Evolutionary conservation across 2,797 vertebrate genomes (phyloP), one percentile per base, ranked within the genome.

Genomic region (Ceryle rudis): DNA sequence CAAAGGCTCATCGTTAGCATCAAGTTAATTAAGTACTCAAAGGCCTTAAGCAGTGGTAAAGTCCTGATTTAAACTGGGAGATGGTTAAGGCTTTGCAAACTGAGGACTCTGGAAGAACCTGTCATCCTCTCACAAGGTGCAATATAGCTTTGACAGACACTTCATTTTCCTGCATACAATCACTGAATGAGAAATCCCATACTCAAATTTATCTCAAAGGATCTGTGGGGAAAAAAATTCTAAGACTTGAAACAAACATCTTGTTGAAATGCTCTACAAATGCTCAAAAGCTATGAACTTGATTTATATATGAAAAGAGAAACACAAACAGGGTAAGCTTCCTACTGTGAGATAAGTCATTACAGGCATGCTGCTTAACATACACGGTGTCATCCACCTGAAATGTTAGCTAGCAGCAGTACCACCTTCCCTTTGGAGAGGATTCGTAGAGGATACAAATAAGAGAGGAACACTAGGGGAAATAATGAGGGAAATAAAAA

Each of bases 291-390:
- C 73, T 81, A 49, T 28, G 87, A 92, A 75, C 54, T 85, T 71
- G 81, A 94, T 94, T 95, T 92, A 77, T 90, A 49, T 33, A 75
- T 16, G 25, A 72, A 77, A 89, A 93, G 29, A 89, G 65, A 95
- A 95, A 89, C 29, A 89, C 42, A 89, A 95, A 92, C 52, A 70
- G 28, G 35, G 35, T 66, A 89, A 44, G 74, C 54, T 93, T 88
- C 70, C 11, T 6, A 72, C 51, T 78, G 77, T 85, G 39, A 75
- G 70, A 42, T 73, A 67, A 85, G 72, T 86, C 88, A 73, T 75
- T 94, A 82, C 26, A 96, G 55, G 54, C 35, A 74, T 7, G 11
- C 41, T 80, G 69, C 58, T 96, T 82, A 89, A 93, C 42, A 70
- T 39, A 87, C 29, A 73, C 54, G 62, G 46, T 14, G 18, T 72